Base-by-base conservation (phyloP, 2,113 vertebrate genomes). In the Heteronetta atricapilla region DNA sequence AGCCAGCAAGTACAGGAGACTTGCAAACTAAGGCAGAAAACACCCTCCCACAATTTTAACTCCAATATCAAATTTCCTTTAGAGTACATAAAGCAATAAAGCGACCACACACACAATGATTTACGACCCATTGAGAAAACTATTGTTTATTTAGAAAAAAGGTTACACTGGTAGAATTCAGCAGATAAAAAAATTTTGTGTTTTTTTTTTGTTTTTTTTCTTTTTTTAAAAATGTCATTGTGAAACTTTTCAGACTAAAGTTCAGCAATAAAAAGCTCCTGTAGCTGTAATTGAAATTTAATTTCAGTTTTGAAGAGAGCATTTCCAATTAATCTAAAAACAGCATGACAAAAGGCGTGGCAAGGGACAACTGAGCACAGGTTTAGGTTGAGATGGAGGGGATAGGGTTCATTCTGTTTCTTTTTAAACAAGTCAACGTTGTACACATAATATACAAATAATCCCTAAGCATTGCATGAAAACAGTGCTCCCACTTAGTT, bases 121-220 rank as follows among this genome's bases (percentile, higher is more conserved):
- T 97, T 98, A 98, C 97, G 98, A 99, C 98, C 98, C 98, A 98
- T 99, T 99, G 99, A 98, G 98, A 99, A 99, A 99, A 99, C 98
- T 99, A 99, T 98, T 97, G 98, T 99, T 99, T 99, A 99, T 99
- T 99, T 98, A 98, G 98, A 98, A 98, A 98, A 99, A 99, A 98
- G 98, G 98, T 98, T 99, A 99, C 99, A 99, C 98, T 98, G 98
- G 98, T 98, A 98, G 98, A 99, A 99, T 99, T 99, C 98, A 98
- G 98, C 98, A 98, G 99, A 99, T 99, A 98, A 99, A 99, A 99
- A 99, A 98, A 85, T 38, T 38, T 38, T 38, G 36, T 38, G 36
- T 38, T 38, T 38, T 38, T 38, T 38, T 59, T 97, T 91, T 94
- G 89, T 89, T 95, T 94, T 93, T 69, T 48, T 59, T 74, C 55